Percentiles rank a stretch among this genome's conserved stretches.
Evolutionary conservation across 2,888 invertebrate species (phyloP).

Genomic region (Callimorpha dominula): DNA sequence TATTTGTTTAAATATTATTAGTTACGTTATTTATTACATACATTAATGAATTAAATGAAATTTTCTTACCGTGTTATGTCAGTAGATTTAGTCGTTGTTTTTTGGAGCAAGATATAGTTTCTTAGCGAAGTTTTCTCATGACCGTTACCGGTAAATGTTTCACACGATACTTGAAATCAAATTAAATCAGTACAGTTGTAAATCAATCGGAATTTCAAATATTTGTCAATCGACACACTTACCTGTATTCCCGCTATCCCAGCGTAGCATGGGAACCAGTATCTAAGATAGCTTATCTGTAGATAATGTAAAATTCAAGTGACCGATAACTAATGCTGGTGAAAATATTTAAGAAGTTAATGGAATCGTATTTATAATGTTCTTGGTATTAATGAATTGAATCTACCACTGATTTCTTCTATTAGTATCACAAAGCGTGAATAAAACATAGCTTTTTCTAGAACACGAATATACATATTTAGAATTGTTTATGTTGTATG

Average conservation of each 20-base stretch:
- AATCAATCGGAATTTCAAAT: conserved; percentile 47
- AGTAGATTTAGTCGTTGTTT: neutral
- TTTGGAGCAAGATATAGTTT: neutral
- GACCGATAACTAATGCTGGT: conserved; percentile 56
- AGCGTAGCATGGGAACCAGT: conserved; percentile 56
- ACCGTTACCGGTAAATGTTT: conserved; percentile 14
- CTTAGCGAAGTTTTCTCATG: conserved; percentile 9
- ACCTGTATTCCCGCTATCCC: conserved; percentile 26
- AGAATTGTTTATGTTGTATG: too few relatives aligned
- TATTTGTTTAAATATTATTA: conserved; percentile 28
- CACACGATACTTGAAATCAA: conserved; percentile 51
- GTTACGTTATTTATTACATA: conserved; percentile 36
- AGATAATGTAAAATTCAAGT: conserved; percentile 50
- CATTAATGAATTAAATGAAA: neutral
- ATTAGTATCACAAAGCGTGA: neutral
- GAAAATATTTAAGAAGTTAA: conserved; percentile 29
- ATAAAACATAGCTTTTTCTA: neutral
- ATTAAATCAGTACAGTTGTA: conserved; percentile 52
- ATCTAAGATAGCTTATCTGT: conserved; percentile 44
- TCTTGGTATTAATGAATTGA: neutral
- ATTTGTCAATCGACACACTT: conserved; percentile 42
- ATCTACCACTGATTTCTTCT: too few relatives aligned
- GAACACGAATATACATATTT: neutral
- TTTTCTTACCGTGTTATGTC: neutral
- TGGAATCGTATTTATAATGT: conserved; percentile 2